phyloP scores from a whole-genome alignment of 2,888 invertebrate species.

The Stomorhina lunata region DNA sequence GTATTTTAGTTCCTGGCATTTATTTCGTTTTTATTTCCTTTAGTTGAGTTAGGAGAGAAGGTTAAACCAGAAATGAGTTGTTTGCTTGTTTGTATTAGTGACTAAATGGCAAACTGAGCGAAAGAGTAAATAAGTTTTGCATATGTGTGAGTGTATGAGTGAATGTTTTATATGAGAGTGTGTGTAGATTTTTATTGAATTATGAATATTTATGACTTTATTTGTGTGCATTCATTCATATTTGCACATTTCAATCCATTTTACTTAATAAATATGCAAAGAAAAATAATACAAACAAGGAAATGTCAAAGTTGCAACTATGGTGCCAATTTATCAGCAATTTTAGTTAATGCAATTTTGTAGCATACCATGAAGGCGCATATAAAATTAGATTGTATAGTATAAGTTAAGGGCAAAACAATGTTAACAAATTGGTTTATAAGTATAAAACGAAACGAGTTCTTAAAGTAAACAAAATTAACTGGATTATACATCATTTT shows the following conservation, averaged over 20 bases:
- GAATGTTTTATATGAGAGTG: neutral
- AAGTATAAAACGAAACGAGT: neutral
- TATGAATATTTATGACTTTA: constrained; percentile 24
- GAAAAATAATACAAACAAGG: neutral
- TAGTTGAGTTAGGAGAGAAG: no score
- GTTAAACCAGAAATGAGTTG: no score
- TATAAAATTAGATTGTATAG: neutral
- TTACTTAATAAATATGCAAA: constrained; percentile 10
- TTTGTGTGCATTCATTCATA: constrained; percentile 14
- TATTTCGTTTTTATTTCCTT: no score
- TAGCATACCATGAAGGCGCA: neutral
- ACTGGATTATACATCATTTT: no score
- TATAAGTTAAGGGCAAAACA: neutral
- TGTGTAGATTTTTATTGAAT: constrained; percentile 8
- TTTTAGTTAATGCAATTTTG: neutral
- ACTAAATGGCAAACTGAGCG: neutral
- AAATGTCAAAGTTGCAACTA: constrained; percentile 14
- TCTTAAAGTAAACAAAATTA: neutral
- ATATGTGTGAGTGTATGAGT: neutral
- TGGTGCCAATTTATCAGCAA: constrained; percentile 10
- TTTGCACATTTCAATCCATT: no score
- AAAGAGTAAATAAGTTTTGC: neutral
- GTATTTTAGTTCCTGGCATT: no score
- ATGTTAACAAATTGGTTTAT: neutral
- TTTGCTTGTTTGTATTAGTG: no score